Percentiles rank a stretch among this genome's conserved stretches.
These are phyloP conservation scores for Uropetala carovei DNA, from an alignment of 2,888 invertebrate species.

Conservation along the genomic window DNA sequence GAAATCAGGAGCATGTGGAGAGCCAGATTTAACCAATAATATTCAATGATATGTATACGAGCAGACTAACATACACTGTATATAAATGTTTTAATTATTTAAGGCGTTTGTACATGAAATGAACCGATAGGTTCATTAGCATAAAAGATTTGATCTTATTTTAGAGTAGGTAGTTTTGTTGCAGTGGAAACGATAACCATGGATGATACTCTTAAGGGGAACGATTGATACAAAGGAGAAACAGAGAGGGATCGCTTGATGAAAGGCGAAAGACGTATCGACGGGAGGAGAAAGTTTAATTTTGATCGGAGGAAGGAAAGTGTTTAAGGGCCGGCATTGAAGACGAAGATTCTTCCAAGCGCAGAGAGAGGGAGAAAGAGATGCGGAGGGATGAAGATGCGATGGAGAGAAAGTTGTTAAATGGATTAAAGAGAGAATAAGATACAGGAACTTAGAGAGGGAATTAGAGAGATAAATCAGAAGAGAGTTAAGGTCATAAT, in stretches of 20 bases:
- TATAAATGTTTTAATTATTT: no score
- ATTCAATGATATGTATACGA: no score
- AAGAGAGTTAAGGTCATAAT: no score
- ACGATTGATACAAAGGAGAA: not conserved
- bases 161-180: not conserved
- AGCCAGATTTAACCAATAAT: no score
- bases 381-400: not conserved
- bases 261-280: not conserved
- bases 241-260: not conserved
- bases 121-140: not conserved
- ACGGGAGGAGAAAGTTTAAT: constrained; percentile 11
- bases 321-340: no score
- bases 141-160: not conserved
- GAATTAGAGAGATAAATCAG: no score
- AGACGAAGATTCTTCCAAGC: no score
- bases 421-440: not conserved
- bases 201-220: not conserved
- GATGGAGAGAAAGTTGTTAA: not conserved
- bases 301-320: not conserved
- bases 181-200: not conserved
- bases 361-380: no score
- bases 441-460: no score
- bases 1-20: no score
- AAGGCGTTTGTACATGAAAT: not conserved
- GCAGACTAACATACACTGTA: no score